These are phyloP conservation scores for Electrona antarctica DNA, from an alignment of 2,113 vertebrate species.

Conservation along the genomic window DNA sequence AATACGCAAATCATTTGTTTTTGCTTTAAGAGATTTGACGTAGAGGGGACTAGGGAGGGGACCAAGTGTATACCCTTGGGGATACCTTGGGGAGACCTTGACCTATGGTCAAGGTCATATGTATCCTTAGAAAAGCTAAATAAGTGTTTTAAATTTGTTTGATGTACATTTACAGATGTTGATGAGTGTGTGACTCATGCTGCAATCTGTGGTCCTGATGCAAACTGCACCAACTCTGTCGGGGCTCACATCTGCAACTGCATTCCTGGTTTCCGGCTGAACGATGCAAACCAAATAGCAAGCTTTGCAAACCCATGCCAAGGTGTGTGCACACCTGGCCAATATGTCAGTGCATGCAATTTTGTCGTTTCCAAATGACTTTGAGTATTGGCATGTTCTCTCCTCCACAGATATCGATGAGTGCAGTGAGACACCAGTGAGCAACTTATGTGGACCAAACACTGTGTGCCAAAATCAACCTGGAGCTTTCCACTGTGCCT, in stretches of 20 bases:
- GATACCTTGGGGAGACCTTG: too few species aligned
- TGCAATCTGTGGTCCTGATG: slow-evolving; percentile 48
- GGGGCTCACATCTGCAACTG: slow-evolving; percentile 62
- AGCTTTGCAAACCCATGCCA: slow-evolving; percentile 58
- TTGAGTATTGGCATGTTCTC: neutral
- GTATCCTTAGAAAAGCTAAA: neutral
- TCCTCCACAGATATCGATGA: slow-evolving; percentile 64
- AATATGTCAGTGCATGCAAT: neutral
- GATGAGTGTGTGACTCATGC: slow-evolving; percentile 47
- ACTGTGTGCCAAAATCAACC: slow-evolving; percentile 58
- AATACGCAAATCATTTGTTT: too few species aligned
- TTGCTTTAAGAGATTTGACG: too few species aligned
- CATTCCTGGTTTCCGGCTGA: slow-evolving; percentile 35
- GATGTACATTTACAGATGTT: slow-evolving; percentile 49
- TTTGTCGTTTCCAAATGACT: neutral
- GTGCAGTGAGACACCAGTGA: slow-evolving; percentile 42
- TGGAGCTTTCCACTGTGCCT: slow-evolving; percentile 63
- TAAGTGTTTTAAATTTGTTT: neutral
- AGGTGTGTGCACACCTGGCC: slow-evolving; percentile 42
- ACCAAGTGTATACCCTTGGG: too few species aligned
- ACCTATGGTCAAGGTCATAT: too few species aligned
- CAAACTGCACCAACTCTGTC: slow-evolving; percentile 62
- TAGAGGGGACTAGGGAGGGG: too few species aligned
- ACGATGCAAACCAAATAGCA: slow-evolving; percentile 20
- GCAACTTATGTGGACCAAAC: slow-evolving; percentile 49